phyloP scores from a whole-genome alignment of 2,888 invertebrate genomes.

The Pristionchus fissidentatus region DNA sequence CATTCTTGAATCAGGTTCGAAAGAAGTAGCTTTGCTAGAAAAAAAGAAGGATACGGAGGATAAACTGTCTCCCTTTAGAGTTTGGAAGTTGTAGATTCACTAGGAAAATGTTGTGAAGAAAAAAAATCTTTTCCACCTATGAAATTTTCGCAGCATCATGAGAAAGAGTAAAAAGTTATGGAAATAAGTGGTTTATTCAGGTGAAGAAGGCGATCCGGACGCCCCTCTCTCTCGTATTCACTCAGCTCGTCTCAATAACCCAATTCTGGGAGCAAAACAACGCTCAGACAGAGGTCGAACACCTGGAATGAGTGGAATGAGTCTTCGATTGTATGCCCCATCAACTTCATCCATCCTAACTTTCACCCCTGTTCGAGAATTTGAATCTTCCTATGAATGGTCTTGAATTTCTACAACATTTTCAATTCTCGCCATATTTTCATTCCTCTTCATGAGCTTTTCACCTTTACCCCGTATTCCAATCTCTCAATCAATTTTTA shows the following conservation, averaged over 20 bases:
- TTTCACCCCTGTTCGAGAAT: too few relatives aligned
- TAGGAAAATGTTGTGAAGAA: too few relatives aligned
- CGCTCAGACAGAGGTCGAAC: conserved; percentile 1
- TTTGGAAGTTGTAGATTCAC: too few relatives aligned
- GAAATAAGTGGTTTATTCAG: conserved; percentile 37
- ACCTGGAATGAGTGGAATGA: background rate
- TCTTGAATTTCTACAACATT: background rate
- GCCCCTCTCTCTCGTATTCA: conserved; percentile 73
- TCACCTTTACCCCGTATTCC: background rate
- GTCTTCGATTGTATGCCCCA: background rate
- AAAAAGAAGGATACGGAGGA: too few relatives aligned
- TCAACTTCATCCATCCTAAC: background rate
- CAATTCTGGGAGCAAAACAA: conserved; percentile 65
- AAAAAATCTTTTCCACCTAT: too few relatives aligned
- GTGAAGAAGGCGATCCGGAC: conserved; percentile 73
- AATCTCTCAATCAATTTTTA: background rate
- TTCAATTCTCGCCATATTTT: background rate
- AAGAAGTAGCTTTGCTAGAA: too few relatives aligned
- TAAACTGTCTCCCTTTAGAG: too few relatives aligned
- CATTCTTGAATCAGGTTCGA: too few relatives aligned
- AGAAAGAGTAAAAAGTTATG: too few relatives aligned
- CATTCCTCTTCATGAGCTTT: background rate
- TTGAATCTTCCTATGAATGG: background rate
- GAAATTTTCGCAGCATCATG: too few relatives aligned
- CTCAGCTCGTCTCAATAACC: conserved; percentile 73